Evolutionary conservation across 2,113 vertebrate species (phyloP).

Genomic region (Phaethornis superciliosus): DNA sequence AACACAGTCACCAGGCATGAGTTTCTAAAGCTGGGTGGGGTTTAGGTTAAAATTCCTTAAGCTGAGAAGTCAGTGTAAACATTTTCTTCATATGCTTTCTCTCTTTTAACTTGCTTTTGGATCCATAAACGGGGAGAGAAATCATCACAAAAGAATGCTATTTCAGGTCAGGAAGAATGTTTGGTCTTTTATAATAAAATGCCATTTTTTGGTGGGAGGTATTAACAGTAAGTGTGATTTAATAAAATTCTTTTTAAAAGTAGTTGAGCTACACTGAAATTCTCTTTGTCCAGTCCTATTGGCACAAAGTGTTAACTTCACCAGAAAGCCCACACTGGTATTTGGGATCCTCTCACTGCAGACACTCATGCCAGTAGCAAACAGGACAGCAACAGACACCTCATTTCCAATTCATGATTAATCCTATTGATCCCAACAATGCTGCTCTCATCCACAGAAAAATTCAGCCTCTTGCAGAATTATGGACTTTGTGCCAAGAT

Average conservation of each 20-base stretch:
- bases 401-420: neutral
- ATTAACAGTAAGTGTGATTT: neutral
- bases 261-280: neutral
- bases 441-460: neutral
- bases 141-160: neutral
- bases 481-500: neutral
- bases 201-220: neutral
- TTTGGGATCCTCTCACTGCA: neutral
- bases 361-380: neutral
- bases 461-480: neutral
- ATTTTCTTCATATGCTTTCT: accelerated
- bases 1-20: neutral
- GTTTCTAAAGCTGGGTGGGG: neutral
- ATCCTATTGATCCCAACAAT: neutral
- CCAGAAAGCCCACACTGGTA: neutral
- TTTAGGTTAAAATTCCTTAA: neutral
- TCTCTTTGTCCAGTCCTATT: neutral
- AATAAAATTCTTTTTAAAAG: neutral
- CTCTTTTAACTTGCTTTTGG: neutral
- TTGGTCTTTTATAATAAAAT: neutral
- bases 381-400: neutral
- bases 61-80: neutral
- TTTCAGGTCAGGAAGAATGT: neutral
- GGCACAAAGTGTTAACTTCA: neutral
- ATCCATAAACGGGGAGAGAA: neutral